These are phyloP conservation scores for Drosophila arawakana DNA, from an alignment of 1,140 invertebrate species.

Conservation along the genomic window DNA sequence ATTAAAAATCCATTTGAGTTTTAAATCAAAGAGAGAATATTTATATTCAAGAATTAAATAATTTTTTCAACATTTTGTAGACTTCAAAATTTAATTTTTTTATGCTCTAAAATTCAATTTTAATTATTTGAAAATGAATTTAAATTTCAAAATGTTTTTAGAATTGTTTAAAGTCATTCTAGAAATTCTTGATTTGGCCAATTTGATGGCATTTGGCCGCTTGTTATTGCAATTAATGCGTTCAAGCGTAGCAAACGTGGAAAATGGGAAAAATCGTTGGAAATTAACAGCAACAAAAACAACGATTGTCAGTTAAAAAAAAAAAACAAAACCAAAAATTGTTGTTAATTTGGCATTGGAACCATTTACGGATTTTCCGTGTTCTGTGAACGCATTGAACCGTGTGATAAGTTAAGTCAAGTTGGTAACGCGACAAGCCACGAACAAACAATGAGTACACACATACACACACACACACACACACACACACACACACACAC, in stretches of 20 bases:
- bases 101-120: no score
- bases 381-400: conserved; percentile 42
- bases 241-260: conserved; percentile 43
- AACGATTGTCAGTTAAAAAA: conserved; percentile 1
- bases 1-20: no score
- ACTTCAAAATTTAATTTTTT: no score
- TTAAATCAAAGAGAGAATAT: no score
- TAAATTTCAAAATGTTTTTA: no score
- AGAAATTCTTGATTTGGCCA: no score
- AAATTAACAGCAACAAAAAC: background rate
- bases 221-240: conserved; percentile 46
- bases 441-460: background rate
- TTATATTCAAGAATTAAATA: no score
- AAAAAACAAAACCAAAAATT: conserved; percentile 7
- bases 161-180: no score
- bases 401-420: conserved; percentile 27
- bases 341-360: conserved; percentile 48
- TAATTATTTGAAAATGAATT: no score
- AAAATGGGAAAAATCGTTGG: background rate
- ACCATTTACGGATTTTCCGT: conserved; percentile 26
- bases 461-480: no score
- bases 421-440: conserved; percentile 2
- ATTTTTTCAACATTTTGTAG: no score
- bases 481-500: no score
- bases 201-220: background rate